phyloP scores from a whole-genome alignment of 2,113 vertebrate genomes.

The Pagrus major region DNA sequence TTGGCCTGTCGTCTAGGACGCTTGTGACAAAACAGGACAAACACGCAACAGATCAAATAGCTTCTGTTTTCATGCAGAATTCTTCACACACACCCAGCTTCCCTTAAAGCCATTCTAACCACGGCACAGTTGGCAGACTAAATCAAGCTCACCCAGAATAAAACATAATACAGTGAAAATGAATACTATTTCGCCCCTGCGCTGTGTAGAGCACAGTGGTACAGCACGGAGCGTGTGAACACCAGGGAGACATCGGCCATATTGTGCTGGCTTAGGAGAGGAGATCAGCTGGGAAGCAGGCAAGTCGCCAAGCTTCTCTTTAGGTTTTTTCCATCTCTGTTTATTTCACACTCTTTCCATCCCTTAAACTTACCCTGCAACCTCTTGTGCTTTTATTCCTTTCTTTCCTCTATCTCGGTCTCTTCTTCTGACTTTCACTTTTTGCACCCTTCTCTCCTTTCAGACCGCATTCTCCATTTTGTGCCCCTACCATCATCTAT shows the following conservation, averaged over 20 bases:
- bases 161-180: constrained; percentile 68
- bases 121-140: constrained; percentile 76
- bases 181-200: constrained; percentile 65
- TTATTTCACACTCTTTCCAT: constrained; percentile 51
- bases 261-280: constrained; percentile 82
- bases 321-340: constrained; percentile 21
- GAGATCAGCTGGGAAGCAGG: constrained; percentile 81
- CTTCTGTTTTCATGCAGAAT: constrained; percentile 70
- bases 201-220: constrained; percentile 50
- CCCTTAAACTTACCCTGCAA: constrained; percentile 14
- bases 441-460: constrained; percentile 15
- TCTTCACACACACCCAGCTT: constrained; percentile 56
- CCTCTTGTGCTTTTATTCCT: constrained; percentile 6
- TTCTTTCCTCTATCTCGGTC: not conserved
- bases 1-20: constrained; percentile 63
- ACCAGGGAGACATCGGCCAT: constrained; percentile 79
- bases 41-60: constrained; percentile 68
- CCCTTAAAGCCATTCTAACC: constrained; percentile 68
- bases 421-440: not conserved
- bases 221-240: constrained; percentile 62
- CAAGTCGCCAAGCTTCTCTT: constrained; percentile 72
- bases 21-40: constrained; percentile 73
- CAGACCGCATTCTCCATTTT: constrained; percentile 10
- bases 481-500: not conserved
- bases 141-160: constrained; percentile 68